phyloP scores from a whole-genome alignment of 2,797 vertebrate genomes.

The Nyctalus aviator region DNA sequence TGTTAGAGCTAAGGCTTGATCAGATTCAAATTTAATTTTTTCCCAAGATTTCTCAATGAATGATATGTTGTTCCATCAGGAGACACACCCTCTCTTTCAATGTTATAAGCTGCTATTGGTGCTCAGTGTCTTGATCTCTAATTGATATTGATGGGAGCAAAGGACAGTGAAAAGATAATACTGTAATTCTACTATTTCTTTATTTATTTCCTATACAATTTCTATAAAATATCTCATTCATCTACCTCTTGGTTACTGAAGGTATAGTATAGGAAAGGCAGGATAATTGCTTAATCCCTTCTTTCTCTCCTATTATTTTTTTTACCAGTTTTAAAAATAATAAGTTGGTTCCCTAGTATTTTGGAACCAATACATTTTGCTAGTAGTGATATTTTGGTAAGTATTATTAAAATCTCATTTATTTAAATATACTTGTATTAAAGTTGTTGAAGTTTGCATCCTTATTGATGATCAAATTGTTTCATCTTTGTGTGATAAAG shows the following conservation, averaged over 20 bases:
- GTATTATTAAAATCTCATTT: not conserved
- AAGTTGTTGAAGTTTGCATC: not conserved
- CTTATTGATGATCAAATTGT: constrained; percentile 51
- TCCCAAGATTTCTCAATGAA: not conserved
- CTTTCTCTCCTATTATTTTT: not conserved
- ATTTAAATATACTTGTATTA: constrained; percentile 19
- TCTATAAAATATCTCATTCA: not conserved
- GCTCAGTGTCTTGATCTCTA: not conserved
- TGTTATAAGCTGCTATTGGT: not conserved
- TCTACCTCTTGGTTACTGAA: not conserved
- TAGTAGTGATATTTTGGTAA: not conserved
- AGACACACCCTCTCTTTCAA: not conserved
- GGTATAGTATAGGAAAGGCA: not conserved
- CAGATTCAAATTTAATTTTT: not conserved
- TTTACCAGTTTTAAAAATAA: constrained; percentile 24
- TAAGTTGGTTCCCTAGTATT: not conserved
- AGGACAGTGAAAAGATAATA: not conserved
- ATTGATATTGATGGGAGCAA: not conserved
- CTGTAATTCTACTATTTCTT: not conserved
- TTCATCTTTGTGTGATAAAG: not conserved
- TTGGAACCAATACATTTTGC: not conserved
- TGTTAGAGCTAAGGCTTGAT: not conserved
- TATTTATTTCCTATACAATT: not conserved
- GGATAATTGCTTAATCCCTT: not conserved
- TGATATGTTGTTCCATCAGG: not conserved